Conservation (phyloP, 2,797 vertebrate genomes). For the Eremophila alpestris region DNA sequence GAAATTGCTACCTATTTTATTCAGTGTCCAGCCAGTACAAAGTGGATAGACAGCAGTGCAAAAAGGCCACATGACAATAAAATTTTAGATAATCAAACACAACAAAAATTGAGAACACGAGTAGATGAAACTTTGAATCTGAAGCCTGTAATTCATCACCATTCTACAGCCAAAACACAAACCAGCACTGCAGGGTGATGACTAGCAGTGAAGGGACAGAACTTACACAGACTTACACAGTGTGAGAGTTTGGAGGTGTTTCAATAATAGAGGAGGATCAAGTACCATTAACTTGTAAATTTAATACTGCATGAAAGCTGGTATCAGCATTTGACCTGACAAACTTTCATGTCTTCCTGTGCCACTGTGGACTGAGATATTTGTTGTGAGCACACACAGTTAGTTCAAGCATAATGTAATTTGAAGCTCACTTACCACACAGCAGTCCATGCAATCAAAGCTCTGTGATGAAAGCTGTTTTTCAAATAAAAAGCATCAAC, state of each 20-base stretch:
- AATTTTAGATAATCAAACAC: not conserved
- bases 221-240: not conserved
- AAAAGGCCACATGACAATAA: not conserved
- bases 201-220: not conserved
- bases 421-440: conserved; percentile 1
- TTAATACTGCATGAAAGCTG: not conserved
- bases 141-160: not conserved
- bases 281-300: not conserved
- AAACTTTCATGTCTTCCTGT: not conserved
- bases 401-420: conserved; percentile 7
- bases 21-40: not conserved
- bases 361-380: not conserved
- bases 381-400: not conserved
- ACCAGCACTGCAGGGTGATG: not conserved
- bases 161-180: not conserved
- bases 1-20: not conserved
- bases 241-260: not conserved
- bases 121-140: not conserved
- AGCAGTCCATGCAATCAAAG: conserved; percentile 10
- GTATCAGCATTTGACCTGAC: not conserved
- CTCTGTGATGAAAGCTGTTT: conserved; percentile 24
- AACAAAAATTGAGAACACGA: not conserved
- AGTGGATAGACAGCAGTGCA: not conserved
- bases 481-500: not conserved
- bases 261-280: not conserved